Evolutionary conservation across 2,888 invertebrate species (phyloP), one percentile per base, ranked within the genome.

Genomic region (Noctua janthina): DNA sequence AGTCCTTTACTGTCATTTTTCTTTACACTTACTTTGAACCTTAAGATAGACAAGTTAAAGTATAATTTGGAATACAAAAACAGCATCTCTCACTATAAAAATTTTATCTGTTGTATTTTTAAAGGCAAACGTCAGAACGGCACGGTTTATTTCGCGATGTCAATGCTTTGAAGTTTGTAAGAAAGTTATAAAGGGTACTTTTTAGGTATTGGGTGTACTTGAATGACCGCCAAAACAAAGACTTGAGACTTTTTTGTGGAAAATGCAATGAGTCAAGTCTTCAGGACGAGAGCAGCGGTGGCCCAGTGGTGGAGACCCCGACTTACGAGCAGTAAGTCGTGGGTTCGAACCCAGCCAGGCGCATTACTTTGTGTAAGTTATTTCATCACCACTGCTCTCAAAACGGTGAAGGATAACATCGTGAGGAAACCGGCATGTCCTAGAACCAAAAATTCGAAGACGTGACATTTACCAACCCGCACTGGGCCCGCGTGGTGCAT

Each of bases 71-170:
- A 10, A 1, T 54, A 2, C 6, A 15, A 11, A 51, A 64, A 72
- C 13, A 7, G 59, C 11, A 74, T 80, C 68, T 64, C 51, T 68
- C 80, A 77, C 54, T 86, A 83, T 85, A 80, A 84, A 84, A 88
- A 84, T 87, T 84, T 88, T 91, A 88, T 90, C 89, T 90, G 90
- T 87, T 90, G 86, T 91, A 90, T 92, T 92, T 91, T 85, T 87
- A 90, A 88, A 90, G 85, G 81, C 88, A 87, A 90, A 90, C 84
- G 88, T 88, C 89, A 91, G 87, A 81, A 82, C 80, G 83, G 79
- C 70, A 81, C 76, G 84, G 84, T 88, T 91, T 91, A 90, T 91
- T 91, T 87, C 82, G 76, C 75, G 67, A 83, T 85, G 84, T 85
- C 88, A 88, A 89, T 89, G 88, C 81, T 89, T 87, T 86, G 84